Conservation (phyloP, 2,888 invertebrate genomes). For the Xestia rhomboidea region DNA sequence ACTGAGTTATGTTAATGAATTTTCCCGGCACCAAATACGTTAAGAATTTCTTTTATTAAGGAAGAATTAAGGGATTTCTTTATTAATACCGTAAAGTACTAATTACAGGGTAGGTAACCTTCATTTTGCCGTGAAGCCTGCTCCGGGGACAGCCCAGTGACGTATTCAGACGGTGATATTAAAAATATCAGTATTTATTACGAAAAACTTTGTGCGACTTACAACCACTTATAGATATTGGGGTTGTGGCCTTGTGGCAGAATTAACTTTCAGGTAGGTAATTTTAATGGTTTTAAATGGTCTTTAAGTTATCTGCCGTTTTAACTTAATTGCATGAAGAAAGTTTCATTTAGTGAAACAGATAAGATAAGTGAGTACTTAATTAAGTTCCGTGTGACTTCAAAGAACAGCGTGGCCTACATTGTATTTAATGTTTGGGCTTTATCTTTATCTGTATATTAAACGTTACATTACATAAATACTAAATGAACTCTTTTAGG, state of each 20-base stretch:
- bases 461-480: slow-evolving; percentile 20
- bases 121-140: slow-evolving; percentile 77
- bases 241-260: slow-evolving; percentile 25
- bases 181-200: slow-evolving; percentile 19
- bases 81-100: slow-evolving; percentile 82
- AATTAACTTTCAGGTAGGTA: slow-evolving; percentile 21
- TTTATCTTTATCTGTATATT: slow-evolving; percentile 6
- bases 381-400: slow-evolving; percentile 45
- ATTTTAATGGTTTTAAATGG: slow-evolving; percentile 11
- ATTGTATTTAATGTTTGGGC: slow-evolving; percentile 29
- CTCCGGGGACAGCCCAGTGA: slow-evolving; percentile 72
- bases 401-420: slow-evolving; percentile 24
- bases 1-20: slow-evolving; percentile 70
- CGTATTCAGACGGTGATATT: slow-evolving; percentile 60
- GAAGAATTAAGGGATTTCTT: slow-evolving; percentile 82
- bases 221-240: slow-evolving; percentile 10
- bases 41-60: slow-evolving; percentile 78
- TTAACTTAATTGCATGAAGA: slow-evolving; percentile 23
- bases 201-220: slow-evolving; percentile 26
- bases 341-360: slow-evolving; percentile 34
- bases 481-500: slow-evolving; percentile 26
- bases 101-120: slow-evolving; percentile 81
- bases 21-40: slow-evolving; percentile 65
- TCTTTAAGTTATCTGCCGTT: slow-evolving; percentile 14
- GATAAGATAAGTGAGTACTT: slow-evolving; percentile 36